Evolutionary conservation across 2,797 vertebrate species (phyloP), one percentile per base, ranked within the genome.

Genomic region (Onychomys torridus): DNA sequence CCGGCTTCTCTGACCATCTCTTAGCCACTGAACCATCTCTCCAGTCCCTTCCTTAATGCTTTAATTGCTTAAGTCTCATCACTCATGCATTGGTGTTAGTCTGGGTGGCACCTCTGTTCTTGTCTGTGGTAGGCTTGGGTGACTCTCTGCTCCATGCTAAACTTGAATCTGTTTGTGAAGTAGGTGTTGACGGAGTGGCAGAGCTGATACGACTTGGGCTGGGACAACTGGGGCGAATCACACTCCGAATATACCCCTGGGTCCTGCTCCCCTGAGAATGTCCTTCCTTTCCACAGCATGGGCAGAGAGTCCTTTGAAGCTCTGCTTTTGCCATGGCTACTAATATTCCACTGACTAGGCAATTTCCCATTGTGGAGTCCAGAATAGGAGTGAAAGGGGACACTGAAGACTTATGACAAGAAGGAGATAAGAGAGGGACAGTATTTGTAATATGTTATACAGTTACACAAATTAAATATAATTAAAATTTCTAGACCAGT

Each of bases 401-500:
- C 61, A 49, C 1, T 37, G 73, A 83, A 71, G 67, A 86, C 61
- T 67, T 1, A 29, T 9, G 21, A 46, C 2, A 69, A 32, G 40
- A 6, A 84, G 12, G 13, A 21, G 25, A 73, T 61, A 69, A 49
- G 65, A 82, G 86, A 67, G 21, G 29, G 57, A 52, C 14, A 63
- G 2, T 63, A 87, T 95, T 93, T 61, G n/a, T 19, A 81, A 17
- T 43, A 43, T 37, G 57, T 27, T 34, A 11, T 5, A 63, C 75
- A 79, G 27, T 49, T 76, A 65, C 43, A 69, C 63, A 78, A 90
- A 71, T 63, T 25, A 75, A 40, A 93, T 89, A 9, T 93, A 90
- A 90, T 89, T 82, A 23, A 90, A 91, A 78, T 86, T 92, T 32
- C 90, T 84, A 78, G 81, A 63, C 46, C 12, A 52, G 49, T 40